Evolutionary conservation across 2,797 vertebrate species (phyloP), one percentile per base, ranked within the genome.

Genomic region (Podarcis lilfordi): DNA sequence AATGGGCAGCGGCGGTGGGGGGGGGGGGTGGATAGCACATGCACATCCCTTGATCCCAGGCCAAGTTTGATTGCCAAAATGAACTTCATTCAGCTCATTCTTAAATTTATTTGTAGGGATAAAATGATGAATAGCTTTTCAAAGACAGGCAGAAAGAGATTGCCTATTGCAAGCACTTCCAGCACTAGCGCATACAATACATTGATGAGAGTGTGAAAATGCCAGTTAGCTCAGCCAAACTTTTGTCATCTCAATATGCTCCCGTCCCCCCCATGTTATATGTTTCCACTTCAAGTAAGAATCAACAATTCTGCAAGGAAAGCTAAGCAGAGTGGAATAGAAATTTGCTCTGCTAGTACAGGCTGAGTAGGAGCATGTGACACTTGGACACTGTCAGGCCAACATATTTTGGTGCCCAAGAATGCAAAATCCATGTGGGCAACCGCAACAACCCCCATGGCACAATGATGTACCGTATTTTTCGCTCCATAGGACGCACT

Each of bases 171-270:
- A 91, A 84, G 15, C 19, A 6, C 79, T 89, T 66, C 80, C 85
- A 85, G 55, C 80, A 89, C 10, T 80, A 93, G 75, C 82, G 80
- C 64, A 91, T 23, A 84, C 29, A 89, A 88, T 79, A 86, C 74
- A 91, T 0, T n/a, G 84, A 81, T 45, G 89, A 85, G 13, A 89
- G 79, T 4, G 61, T 74, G 80, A 89, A 89, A 86, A 61, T 84
- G 80, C 43, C 69, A 85, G 75, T 81, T 84, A 80, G 88, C 79
- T 19, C 80, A 93, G 92, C 19, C 90, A 91, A 86, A 91, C 82
- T 84, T 83, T 93, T 86, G 68, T 72, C 68, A 86, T 91, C 89
- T 88, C 87, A 55, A 0, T 86, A 87, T 81, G 77, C 69, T 94
- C 91, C 86, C 25, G 45, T 15, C 29, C 23, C 50, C 50, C 45